Base-by-base conservation (phyloP, 2,797 vertebrate species). In the Macropodus opercularis region DNA sequence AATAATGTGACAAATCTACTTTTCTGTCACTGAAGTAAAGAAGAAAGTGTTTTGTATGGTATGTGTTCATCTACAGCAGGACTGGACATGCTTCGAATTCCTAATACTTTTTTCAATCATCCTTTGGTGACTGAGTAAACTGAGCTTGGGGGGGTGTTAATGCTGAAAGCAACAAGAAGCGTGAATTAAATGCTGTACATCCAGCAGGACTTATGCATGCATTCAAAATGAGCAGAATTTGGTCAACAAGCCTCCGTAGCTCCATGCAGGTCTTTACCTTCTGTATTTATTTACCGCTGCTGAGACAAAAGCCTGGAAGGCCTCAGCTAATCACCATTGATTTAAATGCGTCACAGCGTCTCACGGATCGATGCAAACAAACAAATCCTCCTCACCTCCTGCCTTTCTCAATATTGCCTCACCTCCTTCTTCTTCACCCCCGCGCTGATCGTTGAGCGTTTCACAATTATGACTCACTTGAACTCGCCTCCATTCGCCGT, bases 261-360 rank as follows among this genome's bases (percentile, higher is more conserved):
- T 38, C n/a, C 42, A 52, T 1, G 0, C 19, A 22, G 21, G 35
- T 15, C 24, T 72, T 63, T 52, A 41, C 13, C 46, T 14, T 24
- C 14, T 3, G 49, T 2, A 18, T 59, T 65, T 74, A 63, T 85
- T 80, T 71, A 68, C 22, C 44, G 40, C 49, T 42, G 51, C 42
- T 48, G 17, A n/a, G 32, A 72, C 41, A 15, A 31, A 21, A 73
- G 61, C 32, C 55, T 63, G 17, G 21, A 29, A 71, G 31, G 40
- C 15, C 19, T 70, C 7, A 23, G 29, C 61, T 77, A 77, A 89
- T 75, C 49, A 60, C 62, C 42, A 85, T 61, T 60, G 80, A 88
- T 81, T 55, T 42, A 39, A 38, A 65, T 54, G 60, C 2, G 36
- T 74, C 77, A 76, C 63, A 42, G 22, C 13, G 5, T 42, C 46